Conservation (phyloP, 2,888 invertebrate species). For the Callyntrura sp. region DNA sequence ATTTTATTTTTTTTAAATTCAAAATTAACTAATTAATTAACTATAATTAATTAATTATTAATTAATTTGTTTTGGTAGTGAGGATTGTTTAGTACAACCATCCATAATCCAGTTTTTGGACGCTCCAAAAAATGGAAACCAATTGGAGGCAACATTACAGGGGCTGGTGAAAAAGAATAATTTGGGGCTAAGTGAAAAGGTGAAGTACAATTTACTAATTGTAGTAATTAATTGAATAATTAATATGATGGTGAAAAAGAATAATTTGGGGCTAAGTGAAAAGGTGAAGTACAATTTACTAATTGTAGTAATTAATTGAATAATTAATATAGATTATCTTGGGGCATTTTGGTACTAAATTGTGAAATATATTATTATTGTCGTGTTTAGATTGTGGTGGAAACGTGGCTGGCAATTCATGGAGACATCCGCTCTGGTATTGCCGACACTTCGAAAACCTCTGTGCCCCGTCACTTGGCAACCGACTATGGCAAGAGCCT, state of each 20-base stretch:
- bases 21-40: no score
- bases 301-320: no score
- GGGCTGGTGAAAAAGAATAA: not conserved
- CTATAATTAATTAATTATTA: not conserved
- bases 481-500: not conserved
- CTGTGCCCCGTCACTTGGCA: not conserved
- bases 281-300: no score
- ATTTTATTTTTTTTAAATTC: not conserved
- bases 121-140: not conserved
- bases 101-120: not conserved
- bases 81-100: not conserved
- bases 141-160: not conserved
- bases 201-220: no score
- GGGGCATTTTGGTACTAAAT: no score
- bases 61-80: not conserved
- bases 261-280: no score
- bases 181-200: constrained; percentile 16
- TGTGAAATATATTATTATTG: not conserved
- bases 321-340: no score
- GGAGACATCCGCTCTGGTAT: not conserved
- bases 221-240: no score
- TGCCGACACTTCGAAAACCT: not conserved
- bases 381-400: not conserved
- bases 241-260: no score
- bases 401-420: not conserved